Evolutionary conservation across 2,888 invertebrate genomes (phyloP), one percentile per base, ranked within the genome.

Genomic region (Plagodis dolabraria): DNA sequence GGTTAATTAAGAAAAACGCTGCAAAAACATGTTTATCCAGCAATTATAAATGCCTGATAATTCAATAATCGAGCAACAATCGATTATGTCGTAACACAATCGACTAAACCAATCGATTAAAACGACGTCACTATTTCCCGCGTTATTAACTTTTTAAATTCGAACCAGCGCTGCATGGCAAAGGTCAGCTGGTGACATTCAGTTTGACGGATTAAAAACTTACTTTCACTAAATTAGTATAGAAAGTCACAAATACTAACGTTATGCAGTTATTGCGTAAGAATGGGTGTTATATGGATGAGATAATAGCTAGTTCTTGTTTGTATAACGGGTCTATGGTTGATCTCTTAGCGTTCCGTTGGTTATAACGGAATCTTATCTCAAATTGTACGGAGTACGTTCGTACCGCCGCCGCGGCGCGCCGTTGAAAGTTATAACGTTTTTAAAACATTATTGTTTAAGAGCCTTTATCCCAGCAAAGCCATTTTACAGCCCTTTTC

Each of bases 141-240:
- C 50, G 38, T 56, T 49, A 11, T 54, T 50, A 45, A 53, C 44
- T 7, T 55, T 51, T 51, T 57, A 40, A 53, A 47, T 36, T n/a
- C 46, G n/a, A 56, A 56, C 43, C 22, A 22, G 22, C 22, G n/a
- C 42, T 50, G 50, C 40, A 33, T 44, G 52, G 47, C 57, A 57
- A 57, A 57, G 57, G 57, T 57, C 57, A 57, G 22, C 33, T 6
- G 6, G 47, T 47, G 52, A 44, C 52, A 52, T 56, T 52, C 54
- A 44, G 52, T 42, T 47, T 49, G 61, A 56, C 60, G 35, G 47
- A 63, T 48, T 57, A 58, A 57, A 57, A 57, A 54, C 56, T 33
- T 56, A 57, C 64, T 65, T 65, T 65, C 64, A 49, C 64, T 54
- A 49, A 54, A 57, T 65, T 57, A 62, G 57, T 57, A 55, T 65